Evolutionary conservation across 1,140 invertebrate species (phyloP).

Genomic region (Anagrus nilaparvatae): DNA sequence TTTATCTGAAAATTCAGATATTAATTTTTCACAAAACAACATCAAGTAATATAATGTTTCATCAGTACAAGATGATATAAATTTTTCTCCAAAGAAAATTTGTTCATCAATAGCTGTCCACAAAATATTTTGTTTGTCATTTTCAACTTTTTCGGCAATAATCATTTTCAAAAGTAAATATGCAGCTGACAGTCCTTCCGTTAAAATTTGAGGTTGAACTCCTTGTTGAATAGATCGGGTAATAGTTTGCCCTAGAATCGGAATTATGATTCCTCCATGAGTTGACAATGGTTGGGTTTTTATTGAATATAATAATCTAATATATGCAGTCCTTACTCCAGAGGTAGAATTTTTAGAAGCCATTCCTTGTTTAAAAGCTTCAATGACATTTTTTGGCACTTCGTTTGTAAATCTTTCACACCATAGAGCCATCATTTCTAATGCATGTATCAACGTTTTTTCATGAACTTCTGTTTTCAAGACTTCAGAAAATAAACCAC

Average conservation of each 20-base stretch:
- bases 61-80: constrained; percentile 56
- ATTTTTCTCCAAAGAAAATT: constrained; percentile 73
- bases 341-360: constrained; percentile 68
- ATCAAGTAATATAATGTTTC: constrained; percentile 56
- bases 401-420: constrained; percentile 54
- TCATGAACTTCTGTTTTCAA: constrained; percentile 87
- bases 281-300: constrained; percentile 20
- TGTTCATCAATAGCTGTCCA: constrained; percentile 69
- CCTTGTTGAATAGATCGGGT: constrained; percentile 33
- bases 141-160: constrained; percentile 44
- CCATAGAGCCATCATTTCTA: constrained; percentile 77
- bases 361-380: constrained; percentile 74
- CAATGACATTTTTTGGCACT: constrained; percentile 59
- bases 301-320: constrained; percentile 30
- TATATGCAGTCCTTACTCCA: constrained; percentile 64
- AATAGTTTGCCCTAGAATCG: constrained; percentile 31
- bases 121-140: constrained; percentile 45
- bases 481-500: constrained; percentile 63
- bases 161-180: constrained; percentile 61
- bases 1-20: constrained; percentile 50
- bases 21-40: constrained; percentile 51
- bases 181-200: constrained; percentile 69
- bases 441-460: constrained; percentile 70
- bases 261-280: constrained; percentile 26
- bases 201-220: constrained; percentile 51